Conservation (phyloP, 2,888 invertebrate genomes). For the Chrysolina oricalcia region DNA sequence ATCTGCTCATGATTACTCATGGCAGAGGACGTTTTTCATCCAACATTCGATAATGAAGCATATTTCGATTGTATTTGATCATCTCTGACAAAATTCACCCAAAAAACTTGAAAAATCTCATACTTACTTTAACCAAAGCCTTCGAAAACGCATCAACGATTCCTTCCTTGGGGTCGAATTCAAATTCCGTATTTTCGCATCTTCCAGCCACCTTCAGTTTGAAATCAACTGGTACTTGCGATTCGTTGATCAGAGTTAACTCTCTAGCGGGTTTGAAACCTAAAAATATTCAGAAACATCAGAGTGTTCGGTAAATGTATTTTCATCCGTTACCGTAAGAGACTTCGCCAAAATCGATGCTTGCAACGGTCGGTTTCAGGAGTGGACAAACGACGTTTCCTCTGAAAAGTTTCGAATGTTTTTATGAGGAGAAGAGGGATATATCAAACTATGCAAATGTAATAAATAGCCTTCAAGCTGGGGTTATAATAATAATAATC, state of each 20-base stretch:
- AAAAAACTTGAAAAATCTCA: no score
- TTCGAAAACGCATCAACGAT: conserved; percentile 70
- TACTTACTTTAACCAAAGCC: neutral
- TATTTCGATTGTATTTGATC: no score
- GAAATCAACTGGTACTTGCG: conserved; percentile 74
- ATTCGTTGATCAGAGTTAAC: conserved; percentile 74
- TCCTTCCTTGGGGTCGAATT: conserved; percentile 74
- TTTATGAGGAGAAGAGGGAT: no score
- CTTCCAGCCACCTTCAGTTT: conserved; percentile 69
- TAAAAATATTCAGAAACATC: conserved; percentile 14
- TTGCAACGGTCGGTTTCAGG: conserved; percentile 73
- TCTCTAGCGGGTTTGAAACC: conserved; percentile 54
- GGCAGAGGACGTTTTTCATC: no score
- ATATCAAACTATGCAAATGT: neutral
- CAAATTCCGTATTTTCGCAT: conserved; percentile 60
- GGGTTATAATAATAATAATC: no score
- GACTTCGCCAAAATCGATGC: conserved; percentile 75
- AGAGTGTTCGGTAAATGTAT: neutral
- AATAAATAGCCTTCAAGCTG: no score
- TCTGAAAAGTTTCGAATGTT: conserved; percentile 69
- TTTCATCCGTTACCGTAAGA: conserved; percentile 72
- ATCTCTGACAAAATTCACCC: no score
- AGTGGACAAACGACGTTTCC: conserved; percentile 78
- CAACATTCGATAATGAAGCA: no score
- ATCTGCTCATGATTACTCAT: no score